Evolutionary conservation across 2,113 vertebrate species (phyloP).

Genomic region (Gambusia holbrooki): DNA sequence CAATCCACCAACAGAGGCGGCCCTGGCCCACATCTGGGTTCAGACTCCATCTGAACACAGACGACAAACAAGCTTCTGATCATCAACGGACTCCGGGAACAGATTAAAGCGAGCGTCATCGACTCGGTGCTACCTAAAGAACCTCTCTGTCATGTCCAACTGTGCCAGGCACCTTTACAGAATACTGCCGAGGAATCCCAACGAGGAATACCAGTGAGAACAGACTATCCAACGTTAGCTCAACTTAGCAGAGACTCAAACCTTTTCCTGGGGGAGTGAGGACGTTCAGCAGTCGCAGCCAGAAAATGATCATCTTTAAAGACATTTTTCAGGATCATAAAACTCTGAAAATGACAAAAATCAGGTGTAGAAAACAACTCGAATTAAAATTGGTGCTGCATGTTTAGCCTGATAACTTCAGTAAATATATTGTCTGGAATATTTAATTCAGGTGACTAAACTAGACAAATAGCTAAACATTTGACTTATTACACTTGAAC

Average conservation of each 20-base stretch:
- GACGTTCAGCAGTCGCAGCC: background rate
- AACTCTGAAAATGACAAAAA: background rate
- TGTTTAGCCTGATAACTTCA: background rate
- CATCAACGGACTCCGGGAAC: slow-evolving; percentile 33
- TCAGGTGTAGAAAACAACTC: background rate
- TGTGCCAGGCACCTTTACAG: slow-evolving; percentile 1
- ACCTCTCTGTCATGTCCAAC: slow-evolving; percentile 5
- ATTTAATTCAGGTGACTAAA: no score
- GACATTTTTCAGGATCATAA: no score
- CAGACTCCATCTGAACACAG: background rate
- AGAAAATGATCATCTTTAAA: background rate
- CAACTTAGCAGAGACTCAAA: background rate
- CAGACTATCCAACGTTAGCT: background rate
- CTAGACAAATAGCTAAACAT: background rate
- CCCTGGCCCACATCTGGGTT: slow-evolving; percentile 66
- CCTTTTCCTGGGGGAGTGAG: background rate
- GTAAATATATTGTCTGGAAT: background rate
- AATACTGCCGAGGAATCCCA: background rate
- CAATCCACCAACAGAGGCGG: slow-evolving; percentile 52
- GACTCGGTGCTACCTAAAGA: slow-evolving; percentile 24
- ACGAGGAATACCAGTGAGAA: no score
- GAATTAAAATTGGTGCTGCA: background rate
- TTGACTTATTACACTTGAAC: background rate
- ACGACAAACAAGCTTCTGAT: slow-evolving; percentile 17
- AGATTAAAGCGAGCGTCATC: slow-evolving; percentile 14